phyloP scores from a whole-genome alignment of 2,113 vertebrate genomes.

The Nyctibius bracteatus region DNA sequence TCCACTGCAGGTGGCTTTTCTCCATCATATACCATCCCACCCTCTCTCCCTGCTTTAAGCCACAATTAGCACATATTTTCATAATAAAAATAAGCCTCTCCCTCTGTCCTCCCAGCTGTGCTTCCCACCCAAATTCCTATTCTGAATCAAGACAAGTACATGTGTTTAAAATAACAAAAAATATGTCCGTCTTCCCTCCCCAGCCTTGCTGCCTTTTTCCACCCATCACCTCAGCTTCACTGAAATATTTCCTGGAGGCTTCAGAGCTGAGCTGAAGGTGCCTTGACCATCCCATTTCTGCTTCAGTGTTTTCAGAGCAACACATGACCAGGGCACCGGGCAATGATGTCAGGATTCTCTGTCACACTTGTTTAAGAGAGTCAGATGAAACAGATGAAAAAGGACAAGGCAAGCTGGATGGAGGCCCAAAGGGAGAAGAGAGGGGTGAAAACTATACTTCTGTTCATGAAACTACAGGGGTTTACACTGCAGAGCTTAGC shows the following conservation, averaged over 20 bases:
- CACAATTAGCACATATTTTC: conserved; percentile 63
- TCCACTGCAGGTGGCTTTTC: conserved; percentile 25
- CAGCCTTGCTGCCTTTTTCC: conserved; percentile 1
- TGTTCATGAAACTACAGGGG: background rate
- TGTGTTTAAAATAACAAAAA: conserved; percentile 56
- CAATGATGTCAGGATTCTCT: background rate
- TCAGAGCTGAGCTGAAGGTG: background rate
- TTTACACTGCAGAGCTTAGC: background rate
- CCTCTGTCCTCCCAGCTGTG: conserved; percentile 61
- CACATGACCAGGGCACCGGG: background rate
- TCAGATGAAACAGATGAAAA: background rate
- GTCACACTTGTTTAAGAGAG: background rate
- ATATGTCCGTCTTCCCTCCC: background rate
- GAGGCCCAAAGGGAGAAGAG: background rate
- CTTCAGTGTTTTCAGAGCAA: background rate
- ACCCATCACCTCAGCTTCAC: background rate
- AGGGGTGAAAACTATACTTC: background rate
- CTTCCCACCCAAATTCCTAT: conserved; percentile 69
- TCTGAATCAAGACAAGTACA: conserved; percentile 63
- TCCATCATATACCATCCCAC: background rate
- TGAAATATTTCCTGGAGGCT: background rate
- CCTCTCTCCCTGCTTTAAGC: conserved; percentile 15
- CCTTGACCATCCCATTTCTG: background rate
- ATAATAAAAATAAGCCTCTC: conserved; percentile 66
- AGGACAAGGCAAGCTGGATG: background rate